phyloP scores from a whole-genome alignment of 1,140 invertebrate species.

The Myzus persicae region DNA sequence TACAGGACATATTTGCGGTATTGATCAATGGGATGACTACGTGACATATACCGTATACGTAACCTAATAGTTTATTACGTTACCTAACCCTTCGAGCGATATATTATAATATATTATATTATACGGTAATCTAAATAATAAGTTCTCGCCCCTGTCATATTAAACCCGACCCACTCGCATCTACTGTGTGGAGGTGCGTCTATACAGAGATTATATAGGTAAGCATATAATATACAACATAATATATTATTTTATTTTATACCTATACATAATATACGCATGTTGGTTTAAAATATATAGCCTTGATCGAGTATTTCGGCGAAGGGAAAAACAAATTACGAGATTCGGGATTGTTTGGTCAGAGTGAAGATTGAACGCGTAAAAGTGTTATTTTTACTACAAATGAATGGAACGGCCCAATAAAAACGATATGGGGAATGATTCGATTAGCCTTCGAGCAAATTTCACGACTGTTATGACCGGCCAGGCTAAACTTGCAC shows the following conservation, averaged over 20 bases:
- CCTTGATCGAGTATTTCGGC: not conserved
- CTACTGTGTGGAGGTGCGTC: not conserved
- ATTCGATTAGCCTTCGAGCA: constrained; percentile 1
- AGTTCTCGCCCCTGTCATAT: not conserved
- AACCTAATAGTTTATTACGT: constrained; percentile 5
- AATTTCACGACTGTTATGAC: constrained; percentile 25
- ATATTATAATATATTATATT: not conserved
- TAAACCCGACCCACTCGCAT: not conserved
- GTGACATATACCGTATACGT: not conserved
- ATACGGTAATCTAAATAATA: not conserved
- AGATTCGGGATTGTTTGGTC: not conserved
- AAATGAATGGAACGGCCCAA: not conserved
- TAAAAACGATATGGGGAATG: constrained; percentile 21
- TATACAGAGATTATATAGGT: too few species aligned
- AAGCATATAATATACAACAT: not conserved
- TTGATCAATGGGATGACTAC: not conserved
- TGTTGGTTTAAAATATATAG: not conserved
- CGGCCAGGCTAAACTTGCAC: not conserved
- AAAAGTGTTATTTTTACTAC: constrained; percentile 23
- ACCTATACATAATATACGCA: not conserved
- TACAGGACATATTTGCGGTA: not conserved
- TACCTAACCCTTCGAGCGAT: not conserved
- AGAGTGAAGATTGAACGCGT: constrained; percentile 4
- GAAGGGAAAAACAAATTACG: constrained; percentile 6
- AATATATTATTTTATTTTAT: not conserved